These are phyloP conservation scores for Setipinna tenuifilis DNA, from an alignment of 2,797 vertebrate species.

Conservation along the genomic window DNA sequence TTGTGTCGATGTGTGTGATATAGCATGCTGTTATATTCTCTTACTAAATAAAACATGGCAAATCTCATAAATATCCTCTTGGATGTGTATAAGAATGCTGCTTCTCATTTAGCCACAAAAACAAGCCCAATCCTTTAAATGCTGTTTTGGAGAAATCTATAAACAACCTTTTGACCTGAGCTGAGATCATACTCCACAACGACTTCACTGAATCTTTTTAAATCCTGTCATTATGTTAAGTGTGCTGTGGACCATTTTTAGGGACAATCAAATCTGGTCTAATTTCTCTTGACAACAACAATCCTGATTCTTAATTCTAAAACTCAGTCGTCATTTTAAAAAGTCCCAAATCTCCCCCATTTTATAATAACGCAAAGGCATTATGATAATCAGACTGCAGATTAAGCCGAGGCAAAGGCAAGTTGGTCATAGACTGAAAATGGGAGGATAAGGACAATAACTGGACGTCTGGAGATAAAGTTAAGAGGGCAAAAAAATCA, in stretches of 20 bases:
- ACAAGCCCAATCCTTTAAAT: conserved; percentile 45
- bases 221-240: conserved; percentile 70
- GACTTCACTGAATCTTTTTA: conserved; percentile 60
- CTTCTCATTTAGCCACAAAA: conserved; percentile 27
- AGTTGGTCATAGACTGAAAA: conserved; percentile 60
- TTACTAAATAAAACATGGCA: not conserved
- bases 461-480: not conserved
- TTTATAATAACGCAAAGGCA: conserved; percentile 68
- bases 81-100: not conserved
- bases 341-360: conserved; percentile 65
- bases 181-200: conserved; percentile 67
- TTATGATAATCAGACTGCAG: conserved; percentile 70
- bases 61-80: not conserved
- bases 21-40: not conserved
- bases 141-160: conserved; percentile 57
- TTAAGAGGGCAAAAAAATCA: not conserved
- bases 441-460: conserved; percentile 55
- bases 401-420: conserved; percentile 65
- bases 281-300: conserved; percentile 60
- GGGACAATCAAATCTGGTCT: conserved; percentile 54
- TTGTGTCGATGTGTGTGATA: not conserved
- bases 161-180: conserved; percentile 63
- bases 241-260: conserved; percentile 53
- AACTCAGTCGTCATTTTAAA: conserved; percentile 56
- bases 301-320: conserved; percentile 59